Percentiles rank a stretch among this genome's conserved stretches.
Conservation (phyloP, 2,797 vertebrate genomes). For the Amphiprion clarkii region DNA sequence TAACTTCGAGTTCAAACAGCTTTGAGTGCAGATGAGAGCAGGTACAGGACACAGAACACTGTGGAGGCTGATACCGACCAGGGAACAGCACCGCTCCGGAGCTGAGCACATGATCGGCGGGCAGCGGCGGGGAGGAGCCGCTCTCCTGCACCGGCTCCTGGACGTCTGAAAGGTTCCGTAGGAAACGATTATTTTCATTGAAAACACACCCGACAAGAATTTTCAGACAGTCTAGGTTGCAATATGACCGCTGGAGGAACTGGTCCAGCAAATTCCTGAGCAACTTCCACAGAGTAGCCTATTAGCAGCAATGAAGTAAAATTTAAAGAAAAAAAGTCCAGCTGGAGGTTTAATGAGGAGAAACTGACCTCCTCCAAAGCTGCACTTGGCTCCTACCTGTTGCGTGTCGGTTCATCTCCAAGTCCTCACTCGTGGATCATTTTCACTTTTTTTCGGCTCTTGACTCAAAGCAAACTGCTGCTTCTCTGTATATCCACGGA, state of each 20-base stretch:
- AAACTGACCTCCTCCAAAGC: neutral
- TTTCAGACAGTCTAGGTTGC: neutral
- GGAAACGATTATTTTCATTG: conserved; percentile 36
- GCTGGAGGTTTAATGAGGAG: neutral
- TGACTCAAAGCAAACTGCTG: no score
- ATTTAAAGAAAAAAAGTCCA: neutral
- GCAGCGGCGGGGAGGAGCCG: conserved; percentile 61
- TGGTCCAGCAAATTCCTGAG: conserved; percentile 27
- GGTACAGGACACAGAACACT: no score
- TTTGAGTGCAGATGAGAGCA: no score
- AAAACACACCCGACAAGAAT: conserved; percentile 32
- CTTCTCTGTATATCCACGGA: no score
- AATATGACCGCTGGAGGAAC: conserved; percentile 8
- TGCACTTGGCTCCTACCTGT: conserved; percentile 77
- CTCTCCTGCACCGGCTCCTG: conserved; percentile 49
- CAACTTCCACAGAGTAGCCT: neutral
- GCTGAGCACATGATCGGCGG: conserved; percentile 78
- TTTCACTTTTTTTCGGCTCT: neutral
- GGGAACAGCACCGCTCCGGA: conserved; percentile 84
- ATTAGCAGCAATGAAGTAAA: no score
- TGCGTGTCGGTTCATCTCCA: conserved; percentile 67
- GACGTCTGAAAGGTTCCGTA: conserved; percentile 59
- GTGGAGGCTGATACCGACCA: conserved; percentile 63
- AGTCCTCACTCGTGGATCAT: neutral
- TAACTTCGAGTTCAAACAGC: no score